Percentiles rank a stretch among this genome's conserved stretches.
phyloP scores from a whole-genome alignment of 2,113 vertebrate species.

The Junco hyemalis region DNA sequence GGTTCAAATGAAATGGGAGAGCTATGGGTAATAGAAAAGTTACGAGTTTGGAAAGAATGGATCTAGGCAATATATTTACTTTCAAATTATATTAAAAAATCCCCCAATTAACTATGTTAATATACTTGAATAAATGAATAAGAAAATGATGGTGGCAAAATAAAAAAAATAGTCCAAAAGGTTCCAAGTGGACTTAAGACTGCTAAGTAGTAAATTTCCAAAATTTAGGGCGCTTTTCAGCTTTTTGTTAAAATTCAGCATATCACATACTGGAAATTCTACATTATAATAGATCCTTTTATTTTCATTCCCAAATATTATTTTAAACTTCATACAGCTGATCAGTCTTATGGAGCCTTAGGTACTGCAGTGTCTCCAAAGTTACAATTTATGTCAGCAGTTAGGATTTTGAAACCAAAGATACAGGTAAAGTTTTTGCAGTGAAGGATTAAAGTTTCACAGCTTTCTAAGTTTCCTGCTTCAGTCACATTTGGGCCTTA shows the following conservation, averaged over 20 bases:
- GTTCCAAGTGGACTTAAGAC: neutral
- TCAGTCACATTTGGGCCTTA: neutral
- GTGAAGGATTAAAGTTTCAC: neutral
- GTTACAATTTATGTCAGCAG: neutral
- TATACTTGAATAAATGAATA: neutral
- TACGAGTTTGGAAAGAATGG: neutral
- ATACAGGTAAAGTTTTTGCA: neutral
- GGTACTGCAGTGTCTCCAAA: neutral
- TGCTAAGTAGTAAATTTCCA: neutral
- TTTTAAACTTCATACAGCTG: neutral
- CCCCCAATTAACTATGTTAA: neutral
- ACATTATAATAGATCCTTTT: neutral
- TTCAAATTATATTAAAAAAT: neutral
- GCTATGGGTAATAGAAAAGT: neutral
- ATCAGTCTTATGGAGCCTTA: neutral
- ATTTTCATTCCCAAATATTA: neutral
- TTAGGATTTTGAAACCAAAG: neutral
- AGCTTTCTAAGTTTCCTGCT: neutral
- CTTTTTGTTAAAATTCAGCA: neutral
- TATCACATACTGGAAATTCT: neutral
- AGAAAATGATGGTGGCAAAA: neutral
- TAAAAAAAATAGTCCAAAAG: neutral
- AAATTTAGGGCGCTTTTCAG: neutral
- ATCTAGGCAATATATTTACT: neutral
- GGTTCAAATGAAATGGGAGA: neutral